Evolutionary conservation across 2,113 vertebrate genomes (phyloP).

Genomic region (Thunnus thynnus): DNA sequence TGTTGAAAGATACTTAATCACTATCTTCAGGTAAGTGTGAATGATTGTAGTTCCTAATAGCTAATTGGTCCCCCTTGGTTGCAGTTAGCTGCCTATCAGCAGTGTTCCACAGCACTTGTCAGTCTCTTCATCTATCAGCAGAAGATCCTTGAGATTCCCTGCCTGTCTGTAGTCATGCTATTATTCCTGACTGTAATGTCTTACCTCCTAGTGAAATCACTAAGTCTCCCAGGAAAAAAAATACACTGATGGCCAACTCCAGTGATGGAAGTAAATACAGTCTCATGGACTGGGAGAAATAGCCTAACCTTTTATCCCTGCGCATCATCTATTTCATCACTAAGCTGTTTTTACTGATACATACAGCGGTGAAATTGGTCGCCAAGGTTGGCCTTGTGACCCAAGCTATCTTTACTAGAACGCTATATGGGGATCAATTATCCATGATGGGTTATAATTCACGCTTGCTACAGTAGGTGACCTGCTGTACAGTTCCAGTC

Average conservation of each 20-base stretch:
- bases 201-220: conserved; percentile 40
- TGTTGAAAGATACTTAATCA: conserved; percentile 66
- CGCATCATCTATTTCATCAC: conserved; percentile 23
- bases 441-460: conserved; percentile 59
- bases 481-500: conserved; percentile 36
- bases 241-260: conserved; percentile 11
- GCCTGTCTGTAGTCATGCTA: not conserved
- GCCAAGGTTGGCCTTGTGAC: conserved; percentile 44
- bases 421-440: conserved; percentile 32
- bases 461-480: conserved; percentile 29
- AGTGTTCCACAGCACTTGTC: conserved; percentile 41
- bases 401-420: conserved; percentile 38
- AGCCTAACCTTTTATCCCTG: conserved; percentile 49
- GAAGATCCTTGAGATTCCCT: conserved; percentile 47
- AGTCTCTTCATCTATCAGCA: conserved; percentile 54
- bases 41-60: conserved; percentile 60
- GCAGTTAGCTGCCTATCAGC: conserved; percentile 51
- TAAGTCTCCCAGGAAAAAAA: conserved; percentile 8
- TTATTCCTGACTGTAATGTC: conserved; percentile 63
- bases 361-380: conserved; percentile 19
- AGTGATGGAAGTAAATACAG: conserved; percentile 24
- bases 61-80: conserved; percentile 68
- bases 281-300: conserved; percentile 18
- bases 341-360: conserved; percentile 39
- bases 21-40: conserved; percentile 64